phyloP scores from a whole-genome alignment of 2,113 vertebrate genomes.

The Grammomys dolichurus region DNA sequence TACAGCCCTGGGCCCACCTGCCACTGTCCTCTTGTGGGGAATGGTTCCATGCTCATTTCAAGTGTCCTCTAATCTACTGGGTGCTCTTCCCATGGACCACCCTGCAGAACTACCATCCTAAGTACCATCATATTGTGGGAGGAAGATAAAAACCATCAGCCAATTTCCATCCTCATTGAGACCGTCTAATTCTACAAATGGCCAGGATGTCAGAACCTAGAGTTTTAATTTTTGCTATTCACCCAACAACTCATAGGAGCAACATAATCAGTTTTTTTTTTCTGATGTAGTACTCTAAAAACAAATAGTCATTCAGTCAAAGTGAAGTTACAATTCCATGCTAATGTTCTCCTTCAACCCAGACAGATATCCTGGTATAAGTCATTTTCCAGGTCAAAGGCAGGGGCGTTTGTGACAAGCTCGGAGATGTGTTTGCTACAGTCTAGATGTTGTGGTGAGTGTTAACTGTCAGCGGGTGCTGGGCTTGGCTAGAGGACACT shows the following conservation, averaged over 20 bases:
- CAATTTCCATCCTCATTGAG: neutral
- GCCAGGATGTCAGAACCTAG: neutral
- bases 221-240: slow-evolving; percentile 1
- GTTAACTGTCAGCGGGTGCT: neutral
- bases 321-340: neutral
- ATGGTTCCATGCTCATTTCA: no score
- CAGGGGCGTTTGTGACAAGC: neutral
- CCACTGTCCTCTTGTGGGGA: neutral
- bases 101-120: slow-evolving; percentile 36
- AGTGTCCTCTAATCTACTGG: neutral
- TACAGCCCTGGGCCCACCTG: neutral
- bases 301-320: neutral
- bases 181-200: neutral
- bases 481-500: neutral
- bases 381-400: neutral
- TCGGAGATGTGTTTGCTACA: neutral
- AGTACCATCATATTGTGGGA: slow-evolving; percentile 28
- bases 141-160: neutral
- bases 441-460: neutral
- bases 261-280: neutral
- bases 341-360: neutral
- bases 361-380: neutral
- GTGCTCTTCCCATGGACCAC: neutral
- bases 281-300: neutral
- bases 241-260: neutral